A percentile compares a stretch with the other conserved stretches of the same genome.
phyloP scores from a whole-genome alignment of 2,888 invertebrate genomes.

The Sicus ferrugineus region DNA sequence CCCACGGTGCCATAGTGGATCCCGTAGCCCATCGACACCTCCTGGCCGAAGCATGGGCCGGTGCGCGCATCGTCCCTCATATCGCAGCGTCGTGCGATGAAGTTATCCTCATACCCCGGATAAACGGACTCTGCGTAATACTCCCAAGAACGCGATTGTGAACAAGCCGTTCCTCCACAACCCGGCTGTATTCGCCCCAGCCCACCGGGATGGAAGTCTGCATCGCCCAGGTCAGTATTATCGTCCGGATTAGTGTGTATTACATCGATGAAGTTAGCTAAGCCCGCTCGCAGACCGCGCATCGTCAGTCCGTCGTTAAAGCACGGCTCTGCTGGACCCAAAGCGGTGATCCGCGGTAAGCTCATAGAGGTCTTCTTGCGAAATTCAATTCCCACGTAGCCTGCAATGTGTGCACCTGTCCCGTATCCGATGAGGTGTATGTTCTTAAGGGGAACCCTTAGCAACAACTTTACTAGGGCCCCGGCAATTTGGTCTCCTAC shows the following conservation, averaged over 20 bases:
- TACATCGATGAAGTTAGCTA: conserved; percentile 60
- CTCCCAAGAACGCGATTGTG: conserved; percentile 54
- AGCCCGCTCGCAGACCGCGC: conserved; percentile 55
- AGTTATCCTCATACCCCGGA: conserved; percentile 58
- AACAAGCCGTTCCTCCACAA: conserved; percentile 55
- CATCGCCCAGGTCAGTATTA: conserved; percentile 55
- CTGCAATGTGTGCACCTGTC: conserved; percentile 58
- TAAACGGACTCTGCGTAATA: conserved; percentile 60
- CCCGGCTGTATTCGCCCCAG: conserved; percentile 51
- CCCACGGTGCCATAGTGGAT: conserved; percentile 45
- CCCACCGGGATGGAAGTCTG: conserved; percentile 60
- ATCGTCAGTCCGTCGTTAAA: conserved; percentile 48
- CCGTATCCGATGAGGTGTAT: conserved; percentile 59
- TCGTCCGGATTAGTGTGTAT: conserved; percentile 58
- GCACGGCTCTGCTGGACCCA: conserved; percentile 54
- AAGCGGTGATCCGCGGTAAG: conserved; percentile 59
- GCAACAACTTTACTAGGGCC: conserved; percentile 47
- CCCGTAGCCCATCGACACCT: conserved; percentile 49
- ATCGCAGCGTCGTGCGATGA: conserved; percentile 50
- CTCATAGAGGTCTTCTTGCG: conserved; percentile 52
- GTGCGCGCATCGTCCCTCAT: conserved; percentile 42
- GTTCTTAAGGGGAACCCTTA: conserved; percentile 49
- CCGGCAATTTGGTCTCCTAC: conserved; percentile 50
- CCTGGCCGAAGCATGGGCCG: conserved; percentile 41
- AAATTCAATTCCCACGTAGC: conserved; percentile 54